Evolutionary conservation across 1,140 invertebrate genomes (phyloP), one percentile per base, ranked within the genome.

Genomic region (Calycopis cecrops): DNA sequence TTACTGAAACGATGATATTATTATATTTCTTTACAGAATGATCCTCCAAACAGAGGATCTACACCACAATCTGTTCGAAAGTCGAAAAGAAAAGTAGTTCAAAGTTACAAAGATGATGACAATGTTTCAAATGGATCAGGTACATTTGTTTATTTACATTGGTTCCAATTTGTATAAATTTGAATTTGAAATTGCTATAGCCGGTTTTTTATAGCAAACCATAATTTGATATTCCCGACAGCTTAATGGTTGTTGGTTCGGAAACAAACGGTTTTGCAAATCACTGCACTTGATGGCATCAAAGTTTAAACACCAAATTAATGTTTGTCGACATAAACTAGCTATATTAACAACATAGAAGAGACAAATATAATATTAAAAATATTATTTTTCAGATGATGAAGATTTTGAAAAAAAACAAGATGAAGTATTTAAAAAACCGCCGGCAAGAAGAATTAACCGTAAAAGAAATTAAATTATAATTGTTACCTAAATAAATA

Each of bases 401-500:
- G 83, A 84, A 35, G 76, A 80, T 18, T 65, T 75, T 52, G 69
- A 76, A 48, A 72, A 77, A 50, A 74, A 77, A 58, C 55, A 73
- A 12, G 75, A 79, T 6, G 73, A 83, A 35, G 76, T 86, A 6
- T 86, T 86, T 53, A 86, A 86, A 60, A 86, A 86, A 73, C 83
- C 83, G 8, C 47, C 70, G 0, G 52, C 65, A n/a, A 69, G 75
- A 56, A 86, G 77, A 72, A 67, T 69, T 10, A 75, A 70, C 3
- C 69, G 80, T 10, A 78, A 62, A 68, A 71, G 71, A 69, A 79
- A 76, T 54, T 71, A 48, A 55, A 18, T 37, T 14, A 52, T 38
- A 10, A 11, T 48, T 1, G 11, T 18, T 48, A 48, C 8, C 17
- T 44, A 9, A 34, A 42, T 28, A n/a, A 18, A 42, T 58, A 40